These are phyloP conservation scores for Phrynocephalus vlangalii DNA, from an alignment of 2,797 vertebrate genomes.

Conservation along the genomic window DNA sequence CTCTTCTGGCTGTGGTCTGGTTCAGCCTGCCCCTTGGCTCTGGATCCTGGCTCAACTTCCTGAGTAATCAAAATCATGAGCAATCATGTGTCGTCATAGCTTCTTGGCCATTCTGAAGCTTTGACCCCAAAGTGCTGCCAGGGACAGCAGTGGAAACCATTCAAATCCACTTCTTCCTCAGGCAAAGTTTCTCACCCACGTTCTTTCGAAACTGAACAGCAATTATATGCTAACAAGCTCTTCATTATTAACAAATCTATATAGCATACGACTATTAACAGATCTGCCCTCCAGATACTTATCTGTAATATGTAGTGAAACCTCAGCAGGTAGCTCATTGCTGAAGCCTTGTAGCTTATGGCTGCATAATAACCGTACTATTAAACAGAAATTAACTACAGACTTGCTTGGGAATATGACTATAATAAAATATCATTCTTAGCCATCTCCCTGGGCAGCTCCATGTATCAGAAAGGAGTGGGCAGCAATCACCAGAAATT, in stretches of 20 bases:
- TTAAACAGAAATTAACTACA: conserved; percentile 45
- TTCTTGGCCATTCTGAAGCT: not conserved
- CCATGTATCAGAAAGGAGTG: conserved; percentile 3
- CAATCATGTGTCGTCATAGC: not conserved
- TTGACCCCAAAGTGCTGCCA: not conserved
- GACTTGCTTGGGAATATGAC: conserved; percentile 19
- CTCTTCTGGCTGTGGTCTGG: not conserved
- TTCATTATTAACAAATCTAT: conserved; percentile 19
- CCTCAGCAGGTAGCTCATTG: conserved; percentile 32
- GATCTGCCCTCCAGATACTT: conserved; percentile 28
- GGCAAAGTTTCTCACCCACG: not conserved
- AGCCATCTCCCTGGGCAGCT: not conserved
- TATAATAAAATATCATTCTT: conserved; percentile 26
- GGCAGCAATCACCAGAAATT: conserved; percentile 4
- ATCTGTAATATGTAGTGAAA: conserved; percentile 23
- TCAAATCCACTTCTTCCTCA: not conserved
- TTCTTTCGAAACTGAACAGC: not conserved
- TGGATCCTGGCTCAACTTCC: not conserved
- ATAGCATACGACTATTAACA: not conserved
- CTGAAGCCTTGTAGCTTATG: conserved; percentile 14
- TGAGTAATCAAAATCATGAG: not conserved
- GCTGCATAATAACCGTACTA: conserved; percentile 23
- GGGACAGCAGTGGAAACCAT: not conserved
- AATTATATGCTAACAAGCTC: conserved; percentile 13
- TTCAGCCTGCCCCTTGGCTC: not conserved